Conservation (phyloP, 2,888 invertebrate genomes). For the Lysandra coridon region DNA sequence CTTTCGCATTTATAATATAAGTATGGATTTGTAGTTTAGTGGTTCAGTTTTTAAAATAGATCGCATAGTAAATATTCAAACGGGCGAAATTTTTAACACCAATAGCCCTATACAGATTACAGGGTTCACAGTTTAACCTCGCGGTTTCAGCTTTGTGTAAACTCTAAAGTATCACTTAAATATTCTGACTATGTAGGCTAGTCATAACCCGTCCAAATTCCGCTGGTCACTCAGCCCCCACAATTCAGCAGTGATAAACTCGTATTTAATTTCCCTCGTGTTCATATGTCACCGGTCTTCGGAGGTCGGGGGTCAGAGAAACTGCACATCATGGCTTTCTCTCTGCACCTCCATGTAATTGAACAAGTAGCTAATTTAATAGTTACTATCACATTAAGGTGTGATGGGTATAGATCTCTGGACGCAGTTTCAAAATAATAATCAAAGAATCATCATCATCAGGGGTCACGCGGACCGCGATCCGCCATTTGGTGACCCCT, state of each 20-base stretch:
- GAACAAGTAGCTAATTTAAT: slow-evolving; percentile 3
- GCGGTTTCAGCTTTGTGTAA: no score
- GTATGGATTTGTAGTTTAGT: no score
- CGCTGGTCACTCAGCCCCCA: background rate
- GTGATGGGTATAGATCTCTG: background rate
- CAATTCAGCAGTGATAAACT: background rate
- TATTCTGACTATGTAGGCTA: background rate
- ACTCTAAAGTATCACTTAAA: no score
- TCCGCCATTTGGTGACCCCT: no score
- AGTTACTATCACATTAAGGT: background rate
- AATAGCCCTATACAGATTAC: no score
- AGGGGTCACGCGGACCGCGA: no score
- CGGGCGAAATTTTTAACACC: no score
- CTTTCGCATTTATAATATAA: no score
- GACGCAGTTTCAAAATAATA: background rate
- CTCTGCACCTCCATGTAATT: background rate
- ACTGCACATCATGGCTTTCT: slow-evolving; percentile 7
- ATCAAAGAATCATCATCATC: no score
- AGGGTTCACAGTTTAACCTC: no score
- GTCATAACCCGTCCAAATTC: background rate
- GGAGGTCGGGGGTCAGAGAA: slow-evolving; percentile 2
- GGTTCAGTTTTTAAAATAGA: no score
- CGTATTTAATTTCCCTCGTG: slow-evolving; percentile 2
- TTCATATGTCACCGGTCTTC: slow-evolving; percentile 11
- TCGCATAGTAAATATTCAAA: no score